Percentiles rank a stretch among this genome's conserved stretches.
These are phyloP conservation scores for Volucella bombylans DNA, from an alignment of 2,888 invertebrate species.

Conservation along the genomic window DNA sequence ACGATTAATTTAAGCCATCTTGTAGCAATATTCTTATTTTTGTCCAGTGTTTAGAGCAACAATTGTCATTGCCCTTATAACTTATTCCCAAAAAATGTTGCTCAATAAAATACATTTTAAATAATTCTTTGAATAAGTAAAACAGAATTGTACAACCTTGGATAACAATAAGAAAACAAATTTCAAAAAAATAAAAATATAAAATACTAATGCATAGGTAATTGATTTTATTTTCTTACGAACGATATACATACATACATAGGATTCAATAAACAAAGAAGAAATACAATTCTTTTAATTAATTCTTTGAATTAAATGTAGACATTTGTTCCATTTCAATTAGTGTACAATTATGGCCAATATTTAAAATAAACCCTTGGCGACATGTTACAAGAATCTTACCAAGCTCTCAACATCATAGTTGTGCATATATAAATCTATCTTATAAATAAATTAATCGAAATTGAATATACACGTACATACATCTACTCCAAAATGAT, in stretches of 20 bases:
- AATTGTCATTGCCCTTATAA: too few relatives aligned
- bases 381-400: not conserved
- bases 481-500: not conserved
- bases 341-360: not conserved
- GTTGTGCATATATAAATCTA: not conserved
- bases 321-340: constrained; percentile 38
- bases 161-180: constrained; percentile 36
- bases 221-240: constrained; percentile 46
- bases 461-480: too few relatives aligned
- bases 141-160: constrained; percentile 42
- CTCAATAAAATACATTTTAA: not conserved
- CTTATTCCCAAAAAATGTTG: not conserved
- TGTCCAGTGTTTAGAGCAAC: too few relatives aligned
- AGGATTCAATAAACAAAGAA: constrained; percentile 1
- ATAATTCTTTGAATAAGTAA: not conserved
- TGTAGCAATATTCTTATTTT: too few relatives aligned
- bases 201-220: constrained; percentile 14
- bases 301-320: constrained; percentile 30
- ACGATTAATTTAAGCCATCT: too few relatives aligned
- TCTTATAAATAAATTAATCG: too few relatives aligned
- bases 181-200: constrained; percentile 8
- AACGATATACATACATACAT: not conserved
- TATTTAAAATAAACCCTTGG: not conserved
- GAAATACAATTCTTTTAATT: not conserved
- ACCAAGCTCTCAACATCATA: not conserved